A percentile compares a stretch with the other conserved stretches of the same genome.
Conservation (phyloP, 1,140 invertebrate species). For the Drosophila virilis region DNA sequence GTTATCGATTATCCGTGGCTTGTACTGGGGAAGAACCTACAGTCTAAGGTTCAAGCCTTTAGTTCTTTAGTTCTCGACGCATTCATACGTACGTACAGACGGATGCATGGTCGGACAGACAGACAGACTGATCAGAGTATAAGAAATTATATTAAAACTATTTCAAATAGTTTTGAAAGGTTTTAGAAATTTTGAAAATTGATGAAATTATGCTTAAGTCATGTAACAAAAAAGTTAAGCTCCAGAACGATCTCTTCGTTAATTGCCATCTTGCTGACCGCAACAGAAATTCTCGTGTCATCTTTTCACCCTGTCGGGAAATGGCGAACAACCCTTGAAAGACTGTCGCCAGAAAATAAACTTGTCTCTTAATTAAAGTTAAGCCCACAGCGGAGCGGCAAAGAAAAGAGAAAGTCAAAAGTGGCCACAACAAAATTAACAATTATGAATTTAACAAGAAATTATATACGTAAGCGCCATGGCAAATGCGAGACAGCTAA, state of each 20-base stretch:
- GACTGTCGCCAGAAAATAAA: constrained; percentile 33
- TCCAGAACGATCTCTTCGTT: neutral
- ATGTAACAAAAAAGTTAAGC: too few relatives aligned
- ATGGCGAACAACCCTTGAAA: constrained; percentile 11
- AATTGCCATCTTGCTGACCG: constrained; percentile 12
- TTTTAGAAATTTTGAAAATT: too few relatives aligned
- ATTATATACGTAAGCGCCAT: constrained; percentile 70
- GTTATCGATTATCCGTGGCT: too few relatives aligned
- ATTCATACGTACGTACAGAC: too few relatives aligned
- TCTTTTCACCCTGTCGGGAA: constrained; percentile 24
- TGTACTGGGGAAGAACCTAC: too few relatives aligned
- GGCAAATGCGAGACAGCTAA: constrained; percentile 41
- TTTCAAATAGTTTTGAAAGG: too few relatives aligned
- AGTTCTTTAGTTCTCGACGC: too few relatives aligned
- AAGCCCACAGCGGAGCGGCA: constrained; percentile 61
- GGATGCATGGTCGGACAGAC: too few relatives aligned
- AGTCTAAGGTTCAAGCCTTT: too few relatives aligned
- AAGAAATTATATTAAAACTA: too few relatives aligned
- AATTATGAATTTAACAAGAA: constrained; percentile 84
- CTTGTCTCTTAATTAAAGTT: constrained; percentile 83
- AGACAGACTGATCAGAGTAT: too few relatives aligned
- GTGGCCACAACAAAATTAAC: constrained; percentile 74
- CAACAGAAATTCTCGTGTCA: neutral
- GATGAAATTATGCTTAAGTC: too few relatives aligned
- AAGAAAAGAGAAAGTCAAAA: constrained; percentile 44